Conservation (phyloP, 2,888 invertebrate genomes). For the Caenorhabditis sp. region DNA sequence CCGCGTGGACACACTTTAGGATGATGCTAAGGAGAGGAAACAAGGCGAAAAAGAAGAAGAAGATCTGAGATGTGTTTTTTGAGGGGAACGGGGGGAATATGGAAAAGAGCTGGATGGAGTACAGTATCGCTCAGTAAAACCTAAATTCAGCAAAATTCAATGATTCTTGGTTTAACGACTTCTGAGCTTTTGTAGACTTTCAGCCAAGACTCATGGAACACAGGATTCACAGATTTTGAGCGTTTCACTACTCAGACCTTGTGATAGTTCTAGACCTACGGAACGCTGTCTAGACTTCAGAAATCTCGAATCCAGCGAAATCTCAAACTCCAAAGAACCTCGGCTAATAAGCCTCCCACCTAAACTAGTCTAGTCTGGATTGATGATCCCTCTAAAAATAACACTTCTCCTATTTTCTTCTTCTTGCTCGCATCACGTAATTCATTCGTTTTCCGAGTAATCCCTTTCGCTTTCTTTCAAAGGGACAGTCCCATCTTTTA, state of each 20-base stretch:
- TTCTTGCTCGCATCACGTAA: conserved; percentile 22
- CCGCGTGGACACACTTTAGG: conserved; percentile 43
- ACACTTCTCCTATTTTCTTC: background rate
- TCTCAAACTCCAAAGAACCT: background rate
- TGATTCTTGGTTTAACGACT: no score
- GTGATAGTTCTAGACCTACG: no score
- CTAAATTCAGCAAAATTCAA: no score
- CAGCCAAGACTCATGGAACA: no score
- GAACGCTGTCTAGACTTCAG: no score
- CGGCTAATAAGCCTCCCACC: background rate
- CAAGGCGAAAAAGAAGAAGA: conserved; percentile 4
- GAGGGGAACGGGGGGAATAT: no score
- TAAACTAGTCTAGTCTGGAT: conserved; percentile 25
- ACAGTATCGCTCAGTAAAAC: no score
- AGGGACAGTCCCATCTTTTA: conserved; percentile 1
- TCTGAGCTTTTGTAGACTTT: no score
- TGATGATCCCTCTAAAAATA: conserved; percentile 17
- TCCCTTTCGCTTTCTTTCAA: background rate
- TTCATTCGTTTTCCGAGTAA: conserved; percentile 34
- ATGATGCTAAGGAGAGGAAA: conserved; percentile 4
- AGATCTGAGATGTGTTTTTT: background rate
- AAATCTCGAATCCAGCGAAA: background rate
- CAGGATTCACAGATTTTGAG: no score
- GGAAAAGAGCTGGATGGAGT: no score
- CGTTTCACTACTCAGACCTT: no score